phyloP scores from a whole-genome alignment of 2,888 invertebrate species.

The Slavum lentiscoides region DNA sequence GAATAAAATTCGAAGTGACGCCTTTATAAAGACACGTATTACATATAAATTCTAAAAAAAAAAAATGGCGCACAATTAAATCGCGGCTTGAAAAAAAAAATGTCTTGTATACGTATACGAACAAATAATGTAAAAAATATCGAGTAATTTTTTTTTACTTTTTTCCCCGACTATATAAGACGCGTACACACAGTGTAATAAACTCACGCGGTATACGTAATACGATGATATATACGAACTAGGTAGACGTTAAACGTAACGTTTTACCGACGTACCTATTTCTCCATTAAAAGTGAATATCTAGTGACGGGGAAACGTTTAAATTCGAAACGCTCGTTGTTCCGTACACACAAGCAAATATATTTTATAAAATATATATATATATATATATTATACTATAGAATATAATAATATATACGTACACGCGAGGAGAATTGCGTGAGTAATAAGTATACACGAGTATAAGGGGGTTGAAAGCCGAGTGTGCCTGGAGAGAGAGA shows the following conservation, averaged over 20 bases:
- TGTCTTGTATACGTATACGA: no score
- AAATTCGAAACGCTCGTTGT: constrained; percentile 40
- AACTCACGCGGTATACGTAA: background rate
- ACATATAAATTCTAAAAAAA: no score
- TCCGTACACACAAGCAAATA: background rate
- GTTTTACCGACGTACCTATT: background rate
- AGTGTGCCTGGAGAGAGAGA: background rate
- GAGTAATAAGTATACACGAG: background rate
- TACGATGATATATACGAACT: no score
- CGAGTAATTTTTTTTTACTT: no score
- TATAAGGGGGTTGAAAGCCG: no score
- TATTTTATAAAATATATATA: no score
- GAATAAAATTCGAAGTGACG: no score
- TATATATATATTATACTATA: background rate
- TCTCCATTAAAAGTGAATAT: constrained; percentile 21
- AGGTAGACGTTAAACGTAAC: background rate
- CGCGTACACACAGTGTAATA: background rate
- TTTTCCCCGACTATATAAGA: no score
- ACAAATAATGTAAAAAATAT: no score
- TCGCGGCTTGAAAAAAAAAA: no score
- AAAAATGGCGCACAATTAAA: no score
- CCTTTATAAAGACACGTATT: no score
- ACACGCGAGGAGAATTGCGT: background rate
- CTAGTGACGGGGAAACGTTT: constrained; percentile 36
- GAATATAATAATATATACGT: background rate